phyloP scores from a whole-genome alignment of 2,888 invertebrate species.

The Euzetes globulus region DNA sequence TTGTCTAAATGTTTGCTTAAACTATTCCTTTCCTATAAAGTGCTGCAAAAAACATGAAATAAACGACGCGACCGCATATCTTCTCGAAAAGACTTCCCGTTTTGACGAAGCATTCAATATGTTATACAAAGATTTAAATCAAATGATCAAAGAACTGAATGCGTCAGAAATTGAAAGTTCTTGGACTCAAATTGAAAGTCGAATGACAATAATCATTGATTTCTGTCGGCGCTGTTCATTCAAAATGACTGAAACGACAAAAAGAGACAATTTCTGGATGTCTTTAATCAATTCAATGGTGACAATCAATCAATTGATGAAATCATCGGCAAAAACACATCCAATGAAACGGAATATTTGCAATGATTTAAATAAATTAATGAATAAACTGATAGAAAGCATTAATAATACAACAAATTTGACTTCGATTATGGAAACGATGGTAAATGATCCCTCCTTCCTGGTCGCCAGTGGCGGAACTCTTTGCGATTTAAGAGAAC shows the following conservation, averaged over 20 bases:
- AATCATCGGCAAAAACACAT: background rate
- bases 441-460: slow-evolving; percentile 13
- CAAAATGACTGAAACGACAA: slow-evolving; percentile 47
- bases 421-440: slow-evolving; percentile 10
- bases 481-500: slow-evolving; percentile 53
- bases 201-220: slow-evolving; percentile 47
- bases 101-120: slow-evolving; percentile 61
- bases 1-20: background rate
- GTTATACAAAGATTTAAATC: slow-evolving; percentile 41
- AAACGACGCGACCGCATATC: slow-evolving; percentile 61
- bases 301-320: background rate
- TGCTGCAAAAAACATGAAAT: slow-evolving; percentile 59
- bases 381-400: slow-evolving; percentile 14
- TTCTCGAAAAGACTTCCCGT: slow-evolving; percentile 61
- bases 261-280: slow-evolving; percentile 52
- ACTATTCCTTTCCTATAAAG: slow-evolving; percentile 43
- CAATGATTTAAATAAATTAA: slow-evolving; percentile 12
- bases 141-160: background rate
- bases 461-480: slow-evolving; percentile 46
- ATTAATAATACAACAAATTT: slow-evolving; percentile 12
- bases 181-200: slow-evolving; percentile 41
- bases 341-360: background rate
- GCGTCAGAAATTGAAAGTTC: slow-evolving; percentile 43
- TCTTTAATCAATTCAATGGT: slow-evolving; percentile 47
- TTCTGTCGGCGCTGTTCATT: slow-evolving; percentile 52